A percentile compares a stretch with the other conserved stretches of the same genome.
Evolutionary conservation across 2,888 invertebrate genomes (phyloP).

Genomic region (Podabrus alpinus): DNA sequence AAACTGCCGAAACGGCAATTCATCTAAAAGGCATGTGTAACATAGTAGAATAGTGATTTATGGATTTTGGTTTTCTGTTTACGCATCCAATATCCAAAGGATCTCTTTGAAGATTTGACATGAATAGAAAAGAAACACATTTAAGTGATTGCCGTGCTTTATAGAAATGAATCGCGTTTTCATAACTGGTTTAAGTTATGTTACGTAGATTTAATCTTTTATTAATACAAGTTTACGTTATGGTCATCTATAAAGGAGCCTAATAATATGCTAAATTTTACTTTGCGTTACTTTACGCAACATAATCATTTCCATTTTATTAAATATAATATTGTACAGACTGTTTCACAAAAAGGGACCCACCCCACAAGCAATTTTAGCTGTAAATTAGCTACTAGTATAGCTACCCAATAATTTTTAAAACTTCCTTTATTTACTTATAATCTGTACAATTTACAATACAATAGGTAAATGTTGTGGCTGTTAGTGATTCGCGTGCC

Average conservation of each 20-base stretch:
- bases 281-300: not conserved
- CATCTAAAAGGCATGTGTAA: constrained; percentile 43
- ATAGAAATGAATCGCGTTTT: constrained; percentile 18
- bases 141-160: constrained; percentile 37
- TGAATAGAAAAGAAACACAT: constrained; percentile 39
- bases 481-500: too few relatives aligned
- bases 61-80: constrained; percentile 44
- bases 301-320: too few relatives aligned
- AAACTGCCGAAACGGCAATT: constrained; percentile 39
- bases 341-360: too few relatives aligned
- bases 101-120: constrained; percentile 42
- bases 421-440: too few relatives aligned
- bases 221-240: not conserved
- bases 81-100: constrained; percentile 42
- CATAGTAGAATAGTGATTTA: constrained; percentile 43
- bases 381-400: too few relatives aligned
- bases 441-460: too few relatives aligned
- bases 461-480: too few relatives aligned
- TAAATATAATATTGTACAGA: too few relatives aligned
- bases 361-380: too few relatives aligned
- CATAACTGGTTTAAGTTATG: constrained; percentile 16
- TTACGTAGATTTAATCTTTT: not conserved
- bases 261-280: not conserved
- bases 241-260: not conserved
- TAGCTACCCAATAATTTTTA: too few relatives aligned